Base-by-base conservation (phyloP, 1,140 invertebrate genomes). In the Nilaparvata lugens region DNA sequence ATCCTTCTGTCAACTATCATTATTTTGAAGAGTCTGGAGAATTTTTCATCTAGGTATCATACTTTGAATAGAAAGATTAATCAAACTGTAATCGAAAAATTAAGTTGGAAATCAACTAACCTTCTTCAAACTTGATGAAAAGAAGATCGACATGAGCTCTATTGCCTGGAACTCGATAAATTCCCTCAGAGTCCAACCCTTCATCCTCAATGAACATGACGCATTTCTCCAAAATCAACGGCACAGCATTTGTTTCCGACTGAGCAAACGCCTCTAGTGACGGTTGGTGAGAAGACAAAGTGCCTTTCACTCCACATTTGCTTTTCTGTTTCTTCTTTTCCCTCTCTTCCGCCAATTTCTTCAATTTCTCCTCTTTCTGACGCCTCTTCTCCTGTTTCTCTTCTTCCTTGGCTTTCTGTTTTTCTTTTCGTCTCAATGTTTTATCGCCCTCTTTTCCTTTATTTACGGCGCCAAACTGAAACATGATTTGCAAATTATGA, bases 141-240 rank as follows among this genome's bases (percentile, higher is more conserved):
- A 98, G 77, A 67, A 95, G 81, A 70, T 96, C 93, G 4, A 97
- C 94, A 70, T 98, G 95, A 23, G 92, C 91, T 67, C 93, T 79
- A 76, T 97, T 98, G 23, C 96, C 96, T 28, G 88, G 88, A 58
- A 98, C 95, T 64, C 95, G 79, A 72, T 98, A 98, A 55, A 98
- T 87, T 2, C 96, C 96, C 76, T 98, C 95, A 0, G 92, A 93
- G 66, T 93, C 89, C 14, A 98, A 79, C 0, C 95, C 93, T 75
- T 93, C 93, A 58, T 93, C 88, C 76, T 98, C 95, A 52, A 98
- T 96, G 74, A 93, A 97, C 64, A 83, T 81, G 0, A 98, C 87
- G 74, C 95, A 98, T 71, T 95, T 96, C 72, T 95, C 93, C 23
- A 98, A 81, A 73, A 98, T 95, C 56, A 94, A 75, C 21, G 94